These are phyloP conservation scores for Anticlea derivata DNA, from an alignment of 2,888 invertebrate species.

Conservation along the genomic window DNA sequence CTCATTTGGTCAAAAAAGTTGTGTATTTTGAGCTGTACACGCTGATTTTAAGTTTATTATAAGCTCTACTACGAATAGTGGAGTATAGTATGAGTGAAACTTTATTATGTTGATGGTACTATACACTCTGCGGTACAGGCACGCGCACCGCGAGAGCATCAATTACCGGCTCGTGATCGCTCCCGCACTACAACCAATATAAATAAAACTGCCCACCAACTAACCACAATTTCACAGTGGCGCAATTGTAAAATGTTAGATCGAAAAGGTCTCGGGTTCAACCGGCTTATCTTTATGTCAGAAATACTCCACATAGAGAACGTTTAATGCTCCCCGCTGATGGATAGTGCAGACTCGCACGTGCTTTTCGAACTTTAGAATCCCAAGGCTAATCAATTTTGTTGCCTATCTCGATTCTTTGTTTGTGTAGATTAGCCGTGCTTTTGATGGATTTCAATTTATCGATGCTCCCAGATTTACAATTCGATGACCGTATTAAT, in stretches of 20 bases:
- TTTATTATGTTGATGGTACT: background rate
- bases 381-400: conserved; percentile 45
- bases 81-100: conserved; percentile 9
- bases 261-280: conserved; percentile 76
- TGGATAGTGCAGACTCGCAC: conserved; percentile 48
- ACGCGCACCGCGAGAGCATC: conserved; percentile 73
- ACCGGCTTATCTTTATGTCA: conserved; percentile 71
- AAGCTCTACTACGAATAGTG: too few species aligned
- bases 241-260: conserved; percentile 79
- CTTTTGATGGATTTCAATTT: conserved; percentile 41
- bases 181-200: conserved; percentile 78
- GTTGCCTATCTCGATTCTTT: conserved; percentile 40
- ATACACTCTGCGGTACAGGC: conserved; percentile 40
- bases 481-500: conserved; percentile 58
- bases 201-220: conserved; percentile 74
- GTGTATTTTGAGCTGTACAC: too few species aligned
- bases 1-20: too few species aligned
- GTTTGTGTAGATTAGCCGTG: conserved; percentile 33
- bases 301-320: conserved; percentile 61
- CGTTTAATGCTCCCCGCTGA: conserved; percentile 47
- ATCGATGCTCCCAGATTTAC: conserved; percentile 51
- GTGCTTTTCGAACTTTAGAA: conserved; percentile 57
- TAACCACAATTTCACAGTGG: conserved; percentile 70
- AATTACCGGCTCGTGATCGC: conserved; percentile 81
- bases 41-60: too few species aligned